These are phyloP conservation scores for Musca vetustissima DNA, from an alignment of 1,140 invertebrate genomes.

Conservation along the genomic window DNA sequence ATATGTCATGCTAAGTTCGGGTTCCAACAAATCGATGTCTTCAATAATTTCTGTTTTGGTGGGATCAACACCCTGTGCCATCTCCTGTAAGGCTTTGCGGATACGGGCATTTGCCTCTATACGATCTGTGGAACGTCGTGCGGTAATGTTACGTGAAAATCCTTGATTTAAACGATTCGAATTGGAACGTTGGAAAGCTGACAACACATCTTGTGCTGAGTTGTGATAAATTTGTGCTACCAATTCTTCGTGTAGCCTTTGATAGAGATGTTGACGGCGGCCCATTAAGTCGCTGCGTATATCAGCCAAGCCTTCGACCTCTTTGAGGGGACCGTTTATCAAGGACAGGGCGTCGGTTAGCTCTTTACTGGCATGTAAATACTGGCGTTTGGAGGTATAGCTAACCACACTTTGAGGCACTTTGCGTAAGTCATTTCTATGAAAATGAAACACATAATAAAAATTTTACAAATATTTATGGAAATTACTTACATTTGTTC, in stretches of 20 bases:
- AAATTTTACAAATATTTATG: not conserved
- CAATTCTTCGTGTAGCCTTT: slow-evolving; percentile 72
- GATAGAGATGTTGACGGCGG: slow-evolving; percentile 73
- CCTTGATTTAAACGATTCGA: slow-evolving; percentile 61
- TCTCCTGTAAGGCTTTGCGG: slow-evolving; percentile 56
- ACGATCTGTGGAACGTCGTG: slow-evolving; percentile 59
- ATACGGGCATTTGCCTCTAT: slow-evolving; percentile 56
- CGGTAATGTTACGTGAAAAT: slow-evolving; percentile 60
- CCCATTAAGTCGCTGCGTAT: slow-evolving; percentile 70
- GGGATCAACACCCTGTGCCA: slow-evolving; percentile 51
- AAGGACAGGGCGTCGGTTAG: slow-evolving; percentile 70
- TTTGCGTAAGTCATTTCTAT: slow-evolving; percentile 75
- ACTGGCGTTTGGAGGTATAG: slow-evolving; percentile 74
- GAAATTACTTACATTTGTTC: slow-evolving; percentile 77
- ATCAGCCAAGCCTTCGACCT: slow-evolving; percentile 80
- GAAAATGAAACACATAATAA: slow-evolving; percentile 31
- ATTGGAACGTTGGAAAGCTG: slow-evolving; percentile 62
- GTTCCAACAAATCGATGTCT: slow-evolving; percentile 64
- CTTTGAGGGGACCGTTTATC: slow-evolving; percentile 71
- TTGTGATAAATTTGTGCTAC: slow-evolving; percentile 74
- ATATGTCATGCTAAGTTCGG: slow-evolving; percentile 69
- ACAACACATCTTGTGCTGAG: slow-evolving; percentile 61
- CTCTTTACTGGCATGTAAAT: slow-evolving; percentile 82
- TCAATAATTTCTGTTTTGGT: slow-evolving; percentile 60
- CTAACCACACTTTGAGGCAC: slow-evolving; percentile 75